phyloP scores from a whole-genome alignment of 2,888 invertebrate species.

The Drosophila paucipuncta region DNA sequence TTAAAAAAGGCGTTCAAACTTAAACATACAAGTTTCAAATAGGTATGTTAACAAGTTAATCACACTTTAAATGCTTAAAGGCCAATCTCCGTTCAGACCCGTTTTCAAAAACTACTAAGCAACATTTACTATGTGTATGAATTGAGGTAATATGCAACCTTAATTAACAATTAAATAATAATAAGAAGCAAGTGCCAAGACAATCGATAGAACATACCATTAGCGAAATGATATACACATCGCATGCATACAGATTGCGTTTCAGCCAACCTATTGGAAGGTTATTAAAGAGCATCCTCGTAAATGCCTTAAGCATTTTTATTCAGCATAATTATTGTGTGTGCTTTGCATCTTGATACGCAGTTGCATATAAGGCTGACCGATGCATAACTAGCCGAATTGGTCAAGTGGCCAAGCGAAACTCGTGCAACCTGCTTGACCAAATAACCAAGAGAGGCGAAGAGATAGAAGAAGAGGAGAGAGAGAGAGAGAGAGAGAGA shows the following conservation, averaged over 20 bases:
- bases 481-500: background rate
- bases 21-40: background rate
- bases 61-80: background rate
- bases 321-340: slow-evolving; percentile 12
- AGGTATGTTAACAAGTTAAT: background rate
- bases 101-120: background rate
- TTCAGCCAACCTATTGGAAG: background rate
- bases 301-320: slow-evolving; percentile 11
- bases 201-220: background rate
- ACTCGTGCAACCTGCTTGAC: slow-evolving; percentile 12
- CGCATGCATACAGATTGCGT: background rate
- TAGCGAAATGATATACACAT: background rate
- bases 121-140: background rate
- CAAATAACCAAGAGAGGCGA: slow-evolving; percentile 2
- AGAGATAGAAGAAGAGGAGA: background rate
- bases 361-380: slow-evolving; percentile 1
- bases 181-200: background rate
- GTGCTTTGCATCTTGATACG: slow-evolving; percentile 14
- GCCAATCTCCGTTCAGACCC: background rate
- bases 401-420: slow-evolving; percentile 14
- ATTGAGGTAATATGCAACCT: background rate
- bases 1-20: background rate
- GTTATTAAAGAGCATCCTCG: background rate
- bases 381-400: background rate
- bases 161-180: background rate